Conservation (phyloP, 2,113 vertebrate genomes). For the Rhinopomastus cyanomelas region DNA sequence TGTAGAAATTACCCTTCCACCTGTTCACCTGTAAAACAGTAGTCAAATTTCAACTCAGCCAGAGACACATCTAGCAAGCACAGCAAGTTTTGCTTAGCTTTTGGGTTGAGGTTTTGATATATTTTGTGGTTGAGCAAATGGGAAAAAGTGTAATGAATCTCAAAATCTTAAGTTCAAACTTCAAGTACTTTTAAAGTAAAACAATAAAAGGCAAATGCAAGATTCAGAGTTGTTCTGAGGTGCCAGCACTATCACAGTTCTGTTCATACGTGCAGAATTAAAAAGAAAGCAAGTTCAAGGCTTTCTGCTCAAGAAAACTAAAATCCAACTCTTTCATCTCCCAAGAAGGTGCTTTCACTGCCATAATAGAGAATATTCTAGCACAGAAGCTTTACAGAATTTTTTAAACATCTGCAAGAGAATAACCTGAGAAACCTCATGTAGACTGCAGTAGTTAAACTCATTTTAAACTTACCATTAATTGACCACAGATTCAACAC, state of each 20-base stretch:
- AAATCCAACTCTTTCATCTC: background rate
- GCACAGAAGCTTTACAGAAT: background rate
- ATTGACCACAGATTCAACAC: background rate
- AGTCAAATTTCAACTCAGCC: background rate
- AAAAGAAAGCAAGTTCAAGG: background rate
- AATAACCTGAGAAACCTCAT: background rate
- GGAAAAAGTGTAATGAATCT: background rate
- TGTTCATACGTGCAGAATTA: background rate
- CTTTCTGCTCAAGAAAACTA: background rate
- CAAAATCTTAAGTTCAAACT: accelerated
- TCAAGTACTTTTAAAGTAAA: background rate
- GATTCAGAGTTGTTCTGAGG: background rate
- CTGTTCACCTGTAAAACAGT: background rate
- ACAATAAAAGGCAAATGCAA: background rate
- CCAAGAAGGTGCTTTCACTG: background rate
- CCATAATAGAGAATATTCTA: background rate
- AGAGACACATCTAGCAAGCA: background rate
- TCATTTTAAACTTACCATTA: background rate
- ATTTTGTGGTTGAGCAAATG: background rate
- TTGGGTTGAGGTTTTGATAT: background rate
- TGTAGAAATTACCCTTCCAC: background rate
- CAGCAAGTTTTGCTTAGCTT: background rate
- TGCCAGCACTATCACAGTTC: background rate
- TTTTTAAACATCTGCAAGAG: background rate
- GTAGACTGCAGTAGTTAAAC: background rate